Conservation (phyloP, 2,113 vertebrate genomes). For the Hippoglossus stenolepis region DNA sequence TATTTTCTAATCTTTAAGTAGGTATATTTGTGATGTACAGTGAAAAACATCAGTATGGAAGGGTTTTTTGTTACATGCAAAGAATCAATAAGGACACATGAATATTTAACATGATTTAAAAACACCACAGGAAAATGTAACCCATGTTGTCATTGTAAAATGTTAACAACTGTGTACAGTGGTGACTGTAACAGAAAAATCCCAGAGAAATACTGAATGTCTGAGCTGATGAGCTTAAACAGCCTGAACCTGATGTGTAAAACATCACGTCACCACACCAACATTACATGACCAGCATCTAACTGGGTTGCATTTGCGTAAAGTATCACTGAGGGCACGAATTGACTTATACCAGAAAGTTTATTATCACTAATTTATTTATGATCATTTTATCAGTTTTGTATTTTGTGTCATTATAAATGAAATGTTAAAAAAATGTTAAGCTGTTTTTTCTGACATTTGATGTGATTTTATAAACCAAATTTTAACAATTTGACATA, state of each 20-base stretch:
- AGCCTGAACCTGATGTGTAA: constrained; percentile 24
- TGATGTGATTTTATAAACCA: too few species aligned
- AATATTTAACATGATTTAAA: background rate
- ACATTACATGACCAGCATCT: background rate
- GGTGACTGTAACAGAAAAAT: constrained; percentile 18
- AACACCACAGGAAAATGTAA: background rate
- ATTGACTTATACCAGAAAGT: too few species aligned
- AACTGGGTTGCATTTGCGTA: constrained; percentile 3
- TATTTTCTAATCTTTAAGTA: background rate
- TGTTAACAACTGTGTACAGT: background rate
- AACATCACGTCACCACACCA: constrained; percentile 12
- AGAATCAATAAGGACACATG: too few species aligned
- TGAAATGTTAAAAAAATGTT: too few species aligned
- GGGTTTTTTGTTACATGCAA: constrained; percentile 20
- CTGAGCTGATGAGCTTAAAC: constrained; percentile 7
- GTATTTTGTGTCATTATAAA: too few species aligned
- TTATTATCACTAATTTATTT: too few species aligned
- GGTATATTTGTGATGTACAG: background rate
- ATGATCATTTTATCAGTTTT: too few species aligned
- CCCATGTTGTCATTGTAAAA: background rate
- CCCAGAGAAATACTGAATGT: constrained; percentile 17
- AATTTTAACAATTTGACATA: too few species aligned
- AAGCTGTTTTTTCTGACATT: too few species aligned
- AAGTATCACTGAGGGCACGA: background rate
- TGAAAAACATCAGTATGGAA: background rate